These are phyloP conservation scores for Hydropotes inermis DNA, from an alignment of 2,113 vertebrate species.

Conservation along the genomic window DNA sequence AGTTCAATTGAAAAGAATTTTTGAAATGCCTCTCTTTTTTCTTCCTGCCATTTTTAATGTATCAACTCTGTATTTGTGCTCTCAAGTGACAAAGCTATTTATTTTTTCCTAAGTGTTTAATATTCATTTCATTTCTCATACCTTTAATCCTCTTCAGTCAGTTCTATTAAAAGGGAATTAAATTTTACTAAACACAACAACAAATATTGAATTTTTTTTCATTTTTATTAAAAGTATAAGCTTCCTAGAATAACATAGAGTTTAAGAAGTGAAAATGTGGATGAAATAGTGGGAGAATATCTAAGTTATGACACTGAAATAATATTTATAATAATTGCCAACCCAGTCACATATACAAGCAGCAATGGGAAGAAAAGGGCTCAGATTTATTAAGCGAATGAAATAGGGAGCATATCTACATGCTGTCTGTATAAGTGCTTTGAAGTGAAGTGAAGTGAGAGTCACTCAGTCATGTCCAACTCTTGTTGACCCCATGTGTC, in stretches of 20 bases:
- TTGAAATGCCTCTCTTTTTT: not conserved
- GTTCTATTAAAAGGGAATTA: slow-evolving; percentile 81
- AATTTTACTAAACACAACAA: slow-evolving; percentile 76
- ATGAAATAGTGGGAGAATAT: not conserved
- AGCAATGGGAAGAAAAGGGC: not conserved
- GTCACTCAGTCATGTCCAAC: not conserved
- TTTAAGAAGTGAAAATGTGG: slow-evolving; percentile 2
- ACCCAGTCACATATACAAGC: not conserved
- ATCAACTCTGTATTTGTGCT: not conserved
- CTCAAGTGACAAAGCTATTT: slow-evolving; percentile 56
- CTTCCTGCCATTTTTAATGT: slow-evolving; percentile 26
- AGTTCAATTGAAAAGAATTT: not conserved
- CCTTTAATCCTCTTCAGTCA: slow-evolving; percentile 79
- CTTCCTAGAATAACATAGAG: slow-evolving; percentile 46
- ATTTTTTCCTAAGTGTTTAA: slow-evolving; percentile 69
- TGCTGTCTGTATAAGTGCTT: not conserved
- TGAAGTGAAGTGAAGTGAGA: not conserved
- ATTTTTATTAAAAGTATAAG: slow-evolving; percentile 69
- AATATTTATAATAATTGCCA: not conserved
- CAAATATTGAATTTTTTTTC: slow-evolving; percentile 73
- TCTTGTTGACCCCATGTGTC: not conserved
- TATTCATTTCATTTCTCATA: slow-evolving; percentile 73
- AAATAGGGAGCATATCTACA: not conserved
- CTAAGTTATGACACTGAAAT: slow-evolving; percentile 2
- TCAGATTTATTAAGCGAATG: not conserved